These are phyloP conservation scores for Homarus gammarus DNA, from an alignment of 2,888 invertebrate genomes.

Conservation along the genomic window DNA sequence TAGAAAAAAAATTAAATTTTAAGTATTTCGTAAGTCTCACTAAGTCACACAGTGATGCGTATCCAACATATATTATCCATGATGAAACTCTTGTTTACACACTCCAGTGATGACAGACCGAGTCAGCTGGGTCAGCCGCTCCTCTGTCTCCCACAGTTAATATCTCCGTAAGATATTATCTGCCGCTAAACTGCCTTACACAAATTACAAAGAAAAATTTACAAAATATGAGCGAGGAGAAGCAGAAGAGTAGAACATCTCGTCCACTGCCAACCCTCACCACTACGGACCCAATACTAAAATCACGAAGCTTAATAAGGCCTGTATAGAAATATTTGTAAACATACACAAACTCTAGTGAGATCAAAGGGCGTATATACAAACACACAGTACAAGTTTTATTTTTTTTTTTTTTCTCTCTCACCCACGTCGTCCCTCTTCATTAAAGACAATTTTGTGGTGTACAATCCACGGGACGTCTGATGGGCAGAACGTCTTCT, in stretches of 20 bases:
- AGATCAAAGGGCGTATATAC: slow-evolving; percentile 42
- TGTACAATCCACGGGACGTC: no score
- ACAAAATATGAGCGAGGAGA: not conserved
- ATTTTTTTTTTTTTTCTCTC: not conserved
- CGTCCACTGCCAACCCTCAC: not conserved
- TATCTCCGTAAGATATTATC: no score
- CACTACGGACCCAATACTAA: not conserved
- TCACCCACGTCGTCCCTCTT: no score
- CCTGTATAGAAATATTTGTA: slow-evolving; percentile 5
- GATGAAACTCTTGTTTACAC: not conserved
- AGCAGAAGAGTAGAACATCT: not conserved
- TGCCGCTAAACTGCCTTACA: not conserved
- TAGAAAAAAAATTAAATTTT: slow-evolving; percentile 32
- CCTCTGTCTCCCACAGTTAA: no score
- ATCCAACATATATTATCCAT: not conserved
- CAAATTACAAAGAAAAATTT: not conserved
- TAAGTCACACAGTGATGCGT: not conserved
- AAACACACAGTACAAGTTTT: slow-evolving; percentile 8
- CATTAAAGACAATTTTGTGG: no score
- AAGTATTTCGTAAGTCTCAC: not conserved
- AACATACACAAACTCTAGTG: slow-evolving; percentile 32
- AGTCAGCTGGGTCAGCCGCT: no score
- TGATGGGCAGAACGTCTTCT: no score
- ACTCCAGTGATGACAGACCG: no score
- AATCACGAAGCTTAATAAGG: slow-evolving; percentile 8